Evolutionary conservation across 2,888 invertebrate species (phyloP).

Genomic region (Drosophila limbata): DNA sequence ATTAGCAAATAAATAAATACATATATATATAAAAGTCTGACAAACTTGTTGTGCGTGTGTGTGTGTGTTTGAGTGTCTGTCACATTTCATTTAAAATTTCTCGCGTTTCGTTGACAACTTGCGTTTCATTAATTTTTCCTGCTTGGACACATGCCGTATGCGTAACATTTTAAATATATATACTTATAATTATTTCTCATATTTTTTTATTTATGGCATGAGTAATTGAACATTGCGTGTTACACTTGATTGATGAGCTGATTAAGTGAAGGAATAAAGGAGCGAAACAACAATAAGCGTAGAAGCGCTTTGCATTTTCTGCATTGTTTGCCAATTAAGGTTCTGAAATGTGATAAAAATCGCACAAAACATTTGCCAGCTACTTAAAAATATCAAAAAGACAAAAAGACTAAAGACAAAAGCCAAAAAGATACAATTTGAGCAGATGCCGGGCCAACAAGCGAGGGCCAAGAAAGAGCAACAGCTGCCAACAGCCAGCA

Average conservation of each 20-base stretch:
- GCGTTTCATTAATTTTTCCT: conserved; percentile 42
- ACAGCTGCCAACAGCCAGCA: conserved; percentile 54
- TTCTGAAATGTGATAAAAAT: conserved; percentile 64
- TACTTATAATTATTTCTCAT: conserved; percentile 26
- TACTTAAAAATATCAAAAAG: conserved; percentile 45
- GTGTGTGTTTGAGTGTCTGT: conserved; percentile 18
- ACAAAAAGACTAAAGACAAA: conserved; percentile 10
- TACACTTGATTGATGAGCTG: conserved; percentile 60
- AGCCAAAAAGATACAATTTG: conserved; percentile 24
- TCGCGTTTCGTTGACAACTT: conserved; percentile 44
- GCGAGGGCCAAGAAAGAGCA: conserved; percentile 24
- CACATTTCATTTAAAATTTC: conserved; percentile 56
- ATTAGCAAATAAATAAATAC: conserved; percentile 34
- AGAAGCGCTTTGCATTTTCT: conserved; percentile 67
- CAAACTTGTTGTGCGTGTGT: conserved; percentile 22
- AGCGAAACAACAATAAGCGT: conserved; percentile 13
- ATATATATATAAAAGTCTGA: conserved; percentile 3
- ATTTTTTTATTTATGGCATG: conserved; percentile 49
- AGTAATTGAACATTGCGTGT: conserved; percentile 58
- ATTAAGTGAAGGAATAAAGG: conserved; percentile 33
- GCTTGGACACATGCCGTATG: conserved; percentile 46
- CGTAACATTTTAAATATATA: conserved; percentile 43
- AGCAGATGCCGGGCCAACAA: conserved; percentile 48
- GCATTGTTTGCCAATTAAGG: conserved; percentile 71
- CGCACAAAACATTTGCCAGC: conserved; percentile 58